phyloP scores from a whole-genome alignment of 2,888 invertebrate species.

The Tetranychus piercei region DNA sequence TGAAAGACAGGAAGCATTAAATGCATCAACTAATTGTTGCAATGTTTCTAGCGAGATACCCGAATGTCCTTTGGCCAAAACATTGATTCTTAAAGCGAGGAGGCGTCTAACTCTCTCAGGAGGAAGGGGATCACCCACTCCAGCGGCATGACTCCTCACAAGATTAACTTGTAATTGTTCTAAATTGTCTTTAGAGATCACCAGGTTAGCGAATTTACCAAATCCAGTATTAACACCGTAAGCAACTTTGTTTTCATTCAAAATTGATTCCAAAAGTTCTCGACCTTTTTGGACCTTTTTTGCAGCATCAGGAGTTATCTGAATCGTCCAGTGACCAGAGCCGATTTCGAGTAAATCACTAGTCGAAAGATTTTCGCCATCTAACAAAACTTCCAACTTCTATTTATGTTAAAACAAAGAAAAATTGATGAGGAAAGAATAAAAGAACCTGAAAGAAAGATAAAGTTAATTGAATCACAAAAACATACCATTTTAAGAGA shows the following conservation, averaged over 20 bases:
- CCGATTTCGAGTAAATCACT: neutral
- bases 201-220: constrained; percentile 44
- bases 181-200: constrained; percentile 41
- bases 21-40: constrained; percentile 42
- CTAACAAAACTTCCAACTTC: neutral
- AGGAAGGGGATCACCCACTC: constrained; percentile 44
- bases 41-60: constrained; percentile 44
- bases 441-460: too few species aligned
- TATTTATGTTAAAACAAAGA: neutral
- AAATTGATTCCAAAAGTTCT: constrained; percentile 41
- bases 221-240: constrained; percentile 49
- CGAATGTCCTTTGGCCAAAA: constrained; percentile 48
- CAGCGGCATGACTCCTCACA: constrained; percentile 45
- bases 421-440: neutral
- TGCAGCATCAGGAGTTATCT: constrained; percentile 41
- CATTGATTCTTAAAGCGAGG: constrained; percentile 45
- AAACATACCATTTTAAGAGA: too few species aligned
- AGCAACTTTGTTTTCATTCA: constrained; percentile 42
- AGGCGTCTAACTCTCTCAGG: constrained; percentile 44
- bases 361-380: neutral
- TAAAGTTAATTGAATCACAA: too few species aligned
- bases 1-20: constrained; percentile 46
- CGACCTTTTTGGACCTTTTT: constrained; percentile 39
- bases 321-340: neutral
- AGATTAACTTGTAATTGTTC: constrained; percentile 45